phyloP scores from a whole-genome alignment of 2,888 invertebrate species.

The Plagodis pulveraria region DNA sequence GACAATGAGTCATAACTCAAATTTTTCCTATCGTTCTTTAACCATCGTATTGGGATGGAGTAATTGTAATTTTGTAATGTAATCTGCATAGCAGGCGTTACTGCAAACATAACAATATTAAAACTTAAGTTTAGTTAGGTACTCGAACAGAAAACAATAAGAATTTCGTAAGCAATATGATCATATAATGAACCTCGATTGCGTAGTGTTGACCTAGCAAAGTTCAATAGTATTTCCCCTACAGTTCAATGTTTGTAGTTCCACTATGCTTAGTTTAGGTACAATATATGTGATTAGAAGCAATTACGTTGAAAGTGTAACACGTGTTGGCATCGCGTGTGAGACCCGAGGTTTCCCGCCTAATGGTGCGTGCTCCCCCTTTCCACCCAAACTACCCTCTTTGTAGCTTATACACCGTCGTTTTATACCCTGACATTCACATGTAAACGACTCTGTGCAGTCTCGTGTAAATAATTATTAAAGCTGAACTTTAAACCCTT shows the following conservation, averaged over 20 bases:
- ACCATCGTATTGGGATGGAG: no score
- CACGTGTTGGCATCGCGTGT: constrained; percentile 76
- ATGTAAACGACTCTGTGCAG: constrained; percentile 47
- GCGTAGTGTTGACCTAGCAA: constrained; percentile 9
- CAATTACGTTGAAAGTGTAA: constrained; percentile 81
- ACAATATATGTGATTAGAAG: constrained; percentile 70
- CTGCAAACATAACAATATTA: no score
- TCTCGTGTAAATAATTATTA: constrained; percentile 51
- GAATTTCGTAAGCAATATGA: no score
- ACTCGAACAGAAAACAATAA: no score
- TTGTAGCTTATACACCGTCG: constrained; percentile 54
- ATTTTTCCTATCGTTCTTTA: no score
- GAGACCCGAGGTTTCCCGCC: constrained; percentile 64
- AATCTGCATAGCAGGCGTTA: no score
- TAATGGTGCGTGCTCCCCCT: constrained; percentile 77
- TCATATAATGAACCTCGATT: no score
- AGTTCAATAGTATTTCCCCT: constrained; percentile 16
- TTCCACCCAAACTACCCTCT: constrained; percentile 52
- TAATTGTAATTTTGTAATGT: no score
- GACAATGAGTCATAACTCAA: no score
- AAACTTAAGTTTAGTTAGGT: no score
- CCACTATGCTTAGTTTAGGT: constrained; percentile 38
- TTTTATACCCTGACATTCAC: constrained; percentile 46
- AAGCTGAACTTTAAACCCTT: constrained; percentile 41
- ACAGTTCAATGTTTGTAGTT: constrained; percentile 34